Evolutionary conservation across 2,797 vertebrate genomes (phyloP), one percentile per base, ranked within the genome.

Genomic region (Tarsius wallacei): DNA sequence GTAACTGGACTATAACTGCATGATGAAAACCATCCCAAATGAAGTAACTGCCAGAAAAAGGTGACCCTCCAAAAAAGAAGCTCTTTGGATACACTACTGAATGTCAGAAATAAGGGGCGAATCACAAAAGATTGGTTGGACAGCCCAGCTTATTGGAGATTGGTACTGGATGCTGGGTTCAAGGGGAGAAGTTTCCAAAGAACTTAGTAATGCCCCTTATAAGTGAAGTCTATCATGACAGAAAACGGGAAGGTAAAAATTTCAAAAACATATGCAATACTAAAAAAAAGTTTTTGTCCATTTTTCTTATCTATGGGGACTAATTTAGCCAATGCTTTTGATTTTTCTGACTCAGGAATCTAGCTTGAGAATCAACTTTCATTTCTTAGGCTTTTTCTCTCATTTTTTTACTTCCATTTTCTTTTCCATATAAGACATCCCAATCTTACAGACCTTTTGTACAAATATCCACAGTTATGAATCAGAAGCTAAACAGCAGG

Each of bases 21-120:
- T 19, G 21, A 81, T 59, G 47, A 92, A 94, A 90, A 85, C 21
- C 21, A 93, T 57, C 28, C 74, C 66, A 68, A 97, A 83, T 10
- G 31, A 77, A 95, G 2, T 51, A 3, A 36, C 19, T 70, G 71
- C 61, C 26, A 66, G 78, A 76, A 91, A 93, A 93, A 89, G 1
- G 15, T 59, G 51, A 94, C 24, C 28, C 36, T 83, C 11, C 26
- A 61, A 83, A 49, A 84, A 74, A 90, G 55, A 81, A 5, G 19
- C 3, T 80, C 31, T 76, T 64, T 71, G 66, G 57, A 61, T 31
- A 49, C 8, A 71, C 47, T 85, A 5, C 4, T 83, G 8, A 22
- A 80, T 14, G 42, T 28, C 87, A 22, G 10, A 84, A 93, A 59
- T 78, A 59, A 91, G 12, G 36, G 31, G 2, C 7, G 53, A 84